Conservation (phyloP, 2,888 invertebrate genomes). For the Campoletis raptor region DNA sequence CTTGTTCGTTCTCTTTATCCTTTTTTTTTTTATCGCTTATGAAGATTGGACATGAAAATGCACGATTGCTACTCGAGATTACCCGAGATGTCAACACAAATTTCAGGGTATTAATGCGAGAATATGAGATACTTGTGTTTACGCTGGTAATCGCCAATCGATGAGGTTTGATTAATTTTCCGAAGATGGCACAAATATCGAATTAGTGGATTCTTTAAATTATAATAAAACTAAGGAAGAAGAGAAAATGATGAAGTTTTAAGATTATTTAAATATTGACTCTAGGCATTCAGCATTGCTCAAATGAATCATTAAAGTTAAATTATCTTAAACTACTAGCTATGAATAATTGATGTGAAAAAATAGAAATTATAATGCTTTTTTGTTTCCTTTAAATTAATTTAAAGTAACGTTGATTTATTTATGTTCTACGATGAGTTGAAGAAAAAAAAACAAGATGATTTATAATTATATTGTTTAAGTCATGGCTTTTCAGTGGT, state of each 20-base stretch:
- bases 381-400: neutral
- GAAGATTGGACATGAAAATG: conserved; percentile 25
- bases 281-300: conserved; percentile 4
- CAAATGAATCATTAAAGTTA: neutral
- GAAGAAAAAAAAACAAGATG: neutral
- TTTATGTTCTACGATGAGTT: neutral
- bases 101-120: neutral
- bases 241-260: neutral
- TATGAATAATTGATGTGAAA: conserved; percentile 23
- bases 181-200: conserved; percentile 31
- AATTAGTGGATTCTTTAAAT: neutral
- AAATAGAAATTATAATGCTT: conserved; percentile 14
- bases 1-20: conserved; percentile 6
- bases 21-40: conserved; percentile 36
- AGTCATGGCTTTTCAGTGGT: conserved; percentile 30
- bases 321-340: conserved; percentile 28
- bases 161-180: neutral
- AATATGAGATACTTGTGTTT: neutral
- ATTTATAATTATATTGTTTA: conserved; percentile 17
- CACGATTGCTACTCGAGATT: conserved; percentile 31
- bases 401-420: neutral
- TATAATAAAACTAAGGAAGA: neutral
- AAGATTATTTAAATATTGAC: neutral
- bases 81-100: neutral
- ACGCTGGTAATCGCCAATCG: neutral